Evolutionary conservation across 1,140 invertebrate genomes (phyloP), one percentile per base, ranked within the genome.

Genomic region (Drosophila ogumai): DNA sequence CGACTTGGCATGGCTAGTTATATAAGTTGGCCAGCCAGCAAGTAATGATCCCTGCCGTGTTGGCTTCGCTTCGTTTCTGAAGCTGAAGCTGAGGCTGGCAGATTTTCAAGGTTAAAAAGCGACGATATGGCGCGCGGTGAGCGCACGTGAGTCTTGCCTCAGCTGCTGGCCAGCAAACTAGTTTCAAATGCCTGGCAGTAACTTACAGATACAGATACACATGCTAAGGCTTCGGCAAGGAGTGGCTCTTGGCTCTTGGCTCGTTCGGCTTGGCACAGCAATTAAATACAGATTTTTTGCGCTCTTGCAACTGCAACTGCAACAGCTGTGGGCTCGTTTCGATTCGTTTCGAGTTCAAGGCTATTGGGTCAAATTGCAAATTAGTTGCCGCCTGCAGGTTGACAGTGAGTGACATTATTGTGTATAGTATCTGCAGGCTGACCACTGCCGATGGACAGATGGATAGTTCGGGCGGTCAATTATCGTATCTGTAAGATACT

Each of bases 111-210:
- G 85, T 90, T 90, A 90, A 67, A 67, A 57, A 58, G 66, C 63
- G 59, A 64, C 64, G 79, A 75, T 68, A 75, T 68, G 69, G 57
- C 79, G 73, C 79, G 80, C 68, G 65, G 58, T 59, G 44, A 56
- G 72, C 67, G 75, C 85, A 90, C 85, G 85, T 90, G 85, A 90
- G 82, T 28, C 61, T 60, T 59, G 81, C 81, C 75, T 56, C 66
- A 61, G 66, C 60, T 41, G 61, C 44, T 52, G 60, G 73, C 67
- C 75, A 61, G 66, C 82, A 90, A 90, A 90, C 85, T 90, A 90
- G 85, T 90, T 90, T 90, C 85, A 90, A 90, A 90, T 90, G 85
- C 78, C 77, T 81, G 69, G 63, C 82, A 80, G 81, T 84, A 87
- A 88, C 85, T 87, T 74, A 54, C 73, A 87, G 82, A 87, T 88